phyloP scores from a whole-genome alignment of 2,888 invertebrate species.

The Toxonevra muliebris region DNA sequence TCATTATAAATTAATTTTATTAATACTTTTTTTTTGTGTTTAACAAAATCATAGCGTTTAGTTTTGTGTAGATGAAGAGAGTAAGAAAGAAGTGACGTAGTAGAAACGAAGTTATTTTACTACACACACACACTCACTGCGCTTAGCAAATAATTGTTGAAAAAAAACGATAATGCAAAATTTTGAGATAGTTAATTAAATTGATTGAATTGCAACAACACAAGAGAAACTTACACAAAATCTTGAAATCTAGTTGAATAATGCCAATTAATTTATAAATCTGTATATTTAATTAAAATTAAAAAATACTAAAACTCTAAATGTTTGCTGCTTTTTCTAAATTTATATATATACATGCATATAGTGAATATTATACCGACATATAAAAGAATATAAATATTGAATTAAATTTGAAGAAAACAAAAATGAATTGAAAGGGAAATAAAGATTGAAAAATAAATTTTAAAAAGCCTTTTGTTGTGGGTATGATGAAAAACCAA shows the following conservation, averaged over 20 bases:
- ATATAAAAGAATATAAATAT: constrained; percentile 10
- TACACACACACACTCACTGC: no score
- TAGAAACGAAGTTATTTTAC: no score
- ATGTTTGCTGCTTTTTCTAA: constrained; percentile 29
- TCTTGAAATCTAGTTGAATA: neutral
- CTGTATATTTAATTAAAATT: constrained; percentile 26
- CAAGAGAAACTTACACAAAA: no score
- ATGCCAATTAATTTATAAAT: constrained; percentile 31
- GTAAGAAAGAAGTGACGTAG: no score
- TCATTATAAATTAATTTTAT: constrained; percentile 25
- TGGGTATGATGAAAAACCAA: neutral
- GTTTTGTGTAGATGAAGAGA: no score
- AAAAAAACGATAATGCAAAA: no score
- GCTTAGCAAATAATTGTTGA: no score
- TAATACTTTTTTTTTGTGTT: constrained; percentile 27
- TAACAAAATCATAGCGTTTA: neutral
- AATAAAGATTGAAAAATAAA: neutral
- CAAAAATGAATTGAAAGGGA: neutral
- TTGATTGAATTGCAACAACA: no score
- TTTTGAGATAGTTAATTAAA: no score
- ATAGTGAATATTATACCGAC: neutral
- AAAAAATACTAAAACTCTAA: constrained; percentile 33
- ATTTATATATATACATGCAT: neutral
- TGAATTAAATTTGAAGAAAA: constrained; percentile 16
- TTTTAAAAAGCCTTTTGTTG: constrained; percentile 18